Evolutionary conservation across 1,140 invertebrate species (phyloP).

Genomic region (Lamellibrachia luymesi): DNA sequence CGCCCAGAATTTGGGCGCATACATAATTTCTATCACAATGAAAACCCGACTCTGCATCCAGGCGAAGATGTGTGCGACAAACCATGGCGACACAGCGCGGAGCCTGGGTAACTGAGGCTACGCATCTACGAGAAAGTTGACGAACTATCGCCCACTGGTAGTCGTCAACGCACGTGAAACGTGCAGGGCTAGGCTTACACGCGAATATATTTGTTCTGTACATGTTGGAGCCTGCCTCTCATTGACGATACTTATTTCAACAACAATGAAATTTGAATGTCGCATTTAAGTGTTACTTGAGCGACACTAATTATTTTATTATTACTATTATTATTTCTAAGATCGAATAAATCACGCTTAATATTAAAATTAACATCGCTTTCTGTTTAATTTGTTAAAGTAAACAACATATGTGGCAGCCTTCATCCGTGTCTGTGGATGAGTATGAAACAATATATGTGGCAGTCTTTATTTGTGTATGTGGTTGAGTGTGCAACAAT

Average conservation of each 20-base stretch:
- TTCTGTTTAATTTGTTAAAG: background rate
- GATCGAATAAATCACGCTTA: background rate
- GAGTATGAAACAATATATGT: background rate
- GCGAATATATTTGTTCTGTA: background rate
- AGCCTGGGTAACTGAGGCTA: too few relatives aligned
- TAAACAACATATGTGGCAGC: background rate
- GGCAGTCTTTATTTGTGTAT: too few relatives aligned
- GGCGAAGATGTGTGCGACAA: too few relatives aligned
- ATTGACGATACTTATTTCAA: background rate
- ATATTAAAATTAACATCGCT: background rate
- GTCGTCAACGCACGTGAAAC: background rate
- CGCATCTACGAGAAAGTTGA: background rate
- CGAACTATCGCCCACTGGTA: background rate
- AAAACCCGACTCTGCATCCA: too few relatives aligned
- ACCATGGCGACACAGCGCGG: too few relatives aligned
- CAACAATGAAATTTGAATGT: background rate
- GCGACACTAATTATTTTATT: slow-evolving; percentile 3
- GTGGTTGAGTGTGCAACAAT: background rate
- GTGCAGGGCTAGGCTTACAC: background rate
- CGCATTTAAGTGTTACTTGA: background rate
- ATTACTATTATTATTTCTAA: background rate
- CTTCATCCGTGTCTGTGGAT: too few relatives aligned
- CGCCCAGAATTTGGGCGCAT: too few relatives aligned
- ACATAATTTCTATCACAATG: too few relatives aligned
- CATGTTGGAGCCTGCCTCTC: background rate